Evolutionary conservation across 2,113 vertebrate species (phyloP), one percentile per base, ranked within the genome.

Genomic region (Glaucomys volans): DNA sequence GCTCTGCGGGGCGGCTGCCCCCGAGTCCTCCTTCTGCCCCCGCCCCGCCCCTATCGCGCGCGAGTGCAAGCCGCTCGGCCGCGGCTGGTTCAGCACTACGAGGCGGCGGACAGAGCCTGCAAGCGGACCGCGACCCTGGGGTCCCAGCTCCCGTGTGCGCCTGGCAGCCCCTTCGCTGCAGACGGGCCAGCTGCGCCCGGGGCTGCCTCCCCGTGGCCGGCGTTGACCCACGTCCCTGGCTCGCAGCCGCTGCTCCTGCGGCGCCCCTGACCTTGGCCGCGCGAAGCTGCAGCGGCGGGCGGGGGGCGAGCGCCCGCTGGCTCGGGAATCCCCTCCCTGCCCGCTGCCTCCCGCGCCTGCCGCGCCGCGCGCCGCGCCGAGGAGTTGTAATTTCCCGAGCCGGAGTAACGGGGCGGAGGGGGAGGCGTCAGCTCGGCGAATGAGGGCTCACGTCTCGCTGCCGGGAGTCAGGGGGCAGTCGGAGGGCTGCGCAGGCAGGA

Each of bases 371-470:
- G 8, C n/a, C 54, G 96, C 67, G 54, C 95, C 4, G 77, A 4
- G 80, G 95, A 96, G 96, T 98, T 95, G 98, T 97, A 87, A 94
- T 96, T 96, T 83, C 74, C 92, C 59, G 96, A 80, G 96, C 97
- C 26, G 90, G 97, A 96, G 96, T 85, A 93, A 50, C 67, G 93
- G 95, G 92, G 67, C 87, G 66, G 42, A n/a, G 91, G 75, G 66
- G 89, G 74, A 95, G 95, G 97, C 97, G 95, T 54, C 94, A 54
- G 96, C 77, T 88, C 97, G 93, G 98, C 98, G 97, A 99, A 98
- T 98, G 92, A 94, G 97, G 95, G 97, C 84, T 92, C 87, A 83
- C 91, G 95, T 74, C 94, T 57, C 32, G 80, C 95, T 95, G 97
- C 96, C 62, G 91, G 92, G 69, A 95, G 77, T 74, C 97, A 54